A percentile compares a stretch with the other conserved stretches of the same genome.
Evolutionary conservation across 2,888 invertebrate genomes (phyloP).

Genomic region (Acrocyrtus sp.): DNA sequence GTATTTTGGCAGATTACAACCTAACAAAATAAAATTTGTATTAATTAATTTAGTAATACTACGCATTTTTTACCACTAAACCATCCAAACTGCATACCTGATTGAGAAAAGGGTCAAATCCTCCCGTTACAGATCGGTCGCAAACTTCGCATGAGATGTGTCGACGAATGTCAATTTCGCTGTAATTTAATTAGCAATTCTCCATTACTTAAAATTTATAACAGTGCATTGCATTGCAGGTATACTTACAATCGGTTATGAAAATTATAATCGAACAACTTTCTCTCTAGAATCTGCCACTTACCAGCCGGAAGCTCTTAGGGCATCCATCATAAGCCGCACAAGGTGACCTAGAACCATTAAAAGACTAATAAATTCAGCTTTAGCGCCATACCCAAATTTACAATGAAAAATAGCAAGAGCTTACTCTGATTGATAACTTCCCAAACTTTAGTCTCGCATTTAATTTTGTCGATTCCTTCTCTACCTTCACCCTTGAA

Average conservation of each 20-base stretch:
- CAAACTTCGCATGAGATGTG: constrained; percentile 95
- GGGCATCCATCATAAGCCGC: constrained; percentile 84
- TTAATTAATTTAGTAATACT: not conserved
- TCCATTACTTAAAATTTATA: constrained; percentile 63
- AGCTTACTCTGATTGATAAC: constrained; percentile 76
- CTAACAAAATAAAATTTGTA: constrained; percentile 67
- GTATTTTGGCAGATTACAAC: constrained; percentile 93
- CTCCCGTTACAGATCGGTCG: constrained; percentile 84
- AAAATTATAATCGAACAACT: too few relatives aligned
- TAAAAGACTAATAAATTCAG: constrained; percentile 10
- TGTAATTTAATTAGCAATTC: constrained; percentile 67
- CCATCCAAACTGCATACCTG: constrained; percentile 70
- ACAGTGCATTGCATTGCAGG: not conserved
- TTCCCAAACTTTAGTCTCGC: constrained; percentile 81
- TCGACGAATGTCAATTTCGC: constrained; percentile 83
- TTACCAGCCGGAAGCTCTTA: constrained; percentile 83
- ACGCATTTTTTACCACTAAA: not conserved
- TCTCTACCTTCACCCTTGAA: constrained; percentile 77
- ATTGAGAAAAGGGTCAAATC: constrained; percentile 86
- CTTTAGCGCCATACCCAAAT: too few relatives aligned
- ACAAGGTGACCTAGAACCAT: constrained; percentile 76
- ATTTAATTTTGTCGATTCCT: constrained; percentile 77
- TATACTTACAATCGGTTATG: not conserved
- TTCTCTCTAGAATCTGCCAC: not conserved
- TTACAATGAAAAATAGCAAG: too few relatives aligned